Percentiles rank a stretch among this genome's conserved stretches.
phyloP scores from a whole-genome alignment of 2,797 vertebrate genomes.

The Gambusia yucatana region DNA sequence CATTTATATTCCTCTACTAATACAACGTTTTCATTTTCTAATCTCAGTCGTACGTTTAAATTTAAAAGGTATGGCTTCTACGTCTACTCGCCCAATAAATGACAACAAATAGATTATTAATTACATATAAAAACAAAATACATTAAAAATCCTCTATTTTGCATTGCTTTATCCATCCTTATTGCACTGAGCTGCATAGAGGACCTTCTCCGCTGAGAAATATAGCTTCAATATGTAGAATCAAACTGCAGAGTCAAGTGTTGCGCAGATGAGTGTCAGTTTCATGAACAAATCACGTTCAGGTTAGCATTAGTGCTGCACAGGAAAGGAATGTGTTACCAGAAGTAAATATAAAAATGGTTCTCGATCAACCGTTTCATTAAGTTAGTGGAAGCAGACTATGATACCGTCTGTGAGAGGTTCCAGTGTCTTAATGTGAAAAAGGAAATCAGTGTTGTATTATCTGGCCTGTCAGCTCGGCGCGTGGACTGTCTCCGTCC shows the following conservation, averaged over 20 bases:
- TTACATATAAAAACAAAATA: conserved; percentile 12
- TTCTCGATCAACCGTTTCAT: conserved; percentile 3
- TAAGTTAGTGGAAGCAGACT: conserved; percentile 1
- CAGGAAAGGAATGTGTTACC: conserved; percentile 19
- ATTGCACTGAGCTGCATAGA: conserved; percentile 44
- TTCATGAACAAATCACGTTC: conserved; percentile 40
- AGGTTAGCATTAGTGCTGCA: conserved; percentile 34
- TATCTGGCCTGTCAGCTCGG: background rate
- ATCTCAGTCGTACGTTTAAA: conserved; percentile 11
- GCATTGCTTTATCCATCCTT: conserved; percentile 46
- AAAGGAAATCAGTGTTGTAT: background rate
- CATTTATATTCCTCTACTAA: conserved; percentile 1
- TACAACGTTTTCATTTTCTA: background rate
- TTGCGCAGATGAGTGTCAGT: conserved; percentile 49
- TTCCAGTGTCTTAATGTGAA: conserved; percentile 23
- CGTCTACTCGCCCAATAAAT: conserved; percentile 6
- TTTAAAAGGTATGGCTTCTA: conserved; percentile 21
- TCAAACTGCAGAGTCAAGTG: conserved; percentile 9
- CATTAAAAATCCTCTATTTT: conserved; percentile 26
- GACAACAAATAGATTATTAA: conserved; percentile 2
- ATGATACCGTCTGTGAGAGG: background rate
- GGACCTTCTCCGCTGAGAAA: conserved; percentile 30
- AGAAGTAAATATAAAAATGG: conserved; percentile 10
- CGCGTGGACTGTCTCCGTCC: conserved; percentile 16
- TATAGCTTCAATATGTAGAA: conserved; percentile 7